Percentiles rank a stretch among this genome's conserved stretches.
Conservation (phyloP, 2,113 vertebrate genomes). For the Bostrychus sinensis region DNA sequence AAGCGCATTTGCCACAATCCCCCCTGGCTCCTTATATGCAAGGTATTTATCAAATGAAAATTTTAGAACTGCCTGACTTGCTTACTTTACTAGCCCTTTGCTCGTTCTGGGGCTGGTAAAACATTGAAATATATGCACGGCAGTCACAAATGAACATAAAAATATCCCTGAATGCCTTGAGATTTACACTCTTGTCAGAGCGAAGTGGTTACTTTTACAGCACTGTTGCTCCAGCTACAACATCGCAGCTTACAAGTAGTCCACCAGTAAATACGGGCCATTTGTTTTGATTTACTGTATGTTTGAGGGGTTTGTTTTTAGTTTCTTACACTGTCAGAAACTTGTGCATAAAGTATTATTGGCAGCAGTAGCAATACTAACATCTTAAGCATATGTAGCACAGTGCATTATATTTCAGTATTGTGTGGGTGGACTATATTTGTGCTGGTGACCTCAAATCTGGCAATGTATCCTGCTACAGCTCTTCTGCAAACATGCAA, state of each 20-base stretch:
- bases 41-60: constrained; percentile 70
- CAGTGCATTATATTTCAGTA: constrained; percentile 5
- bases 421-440: constrained; percentile 9
- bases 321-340: constrained; percentile 18
- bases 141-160: constrained; percentile 60
- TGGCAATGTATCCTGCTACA: constrained; percentile 51
- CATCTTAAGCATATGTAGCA: constrained; percentile 23
- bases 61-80: constrained; percentile 53
- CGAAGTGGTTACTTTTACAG: constrained; percentile 55
- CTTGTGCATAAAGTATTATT: neutral
- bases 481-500: constrained; percentile 60
- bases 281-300: constrained; percentile 49
- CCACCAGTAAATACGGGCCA: constrained; percentile 30
- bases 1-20: constrained; percentile 58
- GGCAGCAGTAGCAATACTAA: constrained; percentile 14
- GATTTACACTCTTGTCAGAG: constrained; percentile 59
- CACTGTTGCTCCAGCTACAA: constrained; percentile 35
- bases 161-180: constrained; percentile 44
- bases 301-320: neutral
- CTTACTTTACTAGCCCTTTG: constrained; percentile 56
- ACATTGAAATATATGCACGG: constrained; percentile 51
- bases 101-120: constrained; percentile 53
- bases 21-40: constrained; percentile 45
- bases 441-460: constrained; percentile 39
- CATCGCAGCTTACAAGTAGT: constrained; percentile 36